Percentiles rank a stretch among this genome's conserved stretches.
Conservation (phyloP, 2,888 invertebrate species). For the Zygogramma bicolorata region DNA sequence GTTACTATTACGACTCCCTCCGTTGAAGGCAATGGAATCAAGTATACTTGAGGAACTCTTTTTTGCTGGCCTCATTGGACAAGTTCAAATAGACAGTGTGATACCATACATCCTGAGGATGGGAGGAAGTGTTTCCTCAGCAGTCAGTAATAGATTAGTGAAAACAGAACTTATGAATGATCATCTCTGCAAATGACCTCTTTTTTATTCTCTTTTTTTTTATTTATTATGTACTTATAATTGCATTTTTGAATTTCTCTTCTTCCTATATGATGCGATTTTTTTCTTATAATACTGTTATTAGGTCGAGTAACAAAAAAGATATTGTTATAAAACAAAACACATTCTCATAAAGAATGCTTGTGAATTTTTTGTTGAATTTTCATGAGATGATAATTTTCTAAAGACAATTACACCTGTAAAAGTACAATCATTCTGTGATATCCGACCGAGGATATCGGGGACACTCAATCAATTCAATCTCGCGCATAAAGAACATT, state of each 20-base stretch:
- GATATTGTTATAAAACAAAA: not conserved
- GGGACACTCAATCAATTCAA: too few species aligned
- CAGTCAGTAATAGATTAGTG: slow-evolving; percentile 58
- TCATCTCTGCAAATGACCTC: slow-evolving; percentile 56
- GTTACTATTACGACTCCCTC: slow-evolving; percentile 78
- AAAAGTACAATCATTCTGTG: too few species aligned
- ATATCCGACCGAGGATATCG: too few species aligned
- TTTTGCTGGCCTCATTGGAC: slow-evolving; percentile 91
- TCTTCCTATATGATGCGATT: slow-evolving; percentile 27
- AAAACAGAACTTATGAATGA: slow-evolving; percentile 63
- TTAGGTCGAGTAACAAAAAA: not conserved
- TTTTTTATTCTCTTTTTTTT: slow-evolving; percentile 8
- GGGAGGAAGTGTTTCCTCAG: slow-evolving; percentile 55
- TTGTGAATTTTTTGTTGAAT: too few species aligned
- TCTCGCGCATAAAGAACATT: too few species aligned
- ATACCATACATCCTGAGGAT: slow-evolving; percentile 89
- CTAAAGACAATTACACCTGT: too few species aligned
- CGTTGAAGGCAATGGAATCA: slow-evolving; percentile 79
- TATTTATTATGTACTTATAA: slow-evolving; percentile 30
- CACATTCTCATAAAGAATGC: not conserved
- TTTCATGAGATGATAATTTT: too few species aligned
- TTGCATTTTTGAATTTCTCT: slow-evolving; percentile 36
- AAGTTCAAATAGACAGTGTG: slow-evolving; percentile 94
- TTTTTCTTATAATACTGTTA: not conserved
- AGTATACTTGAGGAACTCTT: slow-evolving; percentile 90